Evolutionary conservation across 2,888 invertebrate species (phyloP), one percentile per base, ranked within the genome.

Genomic region (Torymus texanus): DNA sequence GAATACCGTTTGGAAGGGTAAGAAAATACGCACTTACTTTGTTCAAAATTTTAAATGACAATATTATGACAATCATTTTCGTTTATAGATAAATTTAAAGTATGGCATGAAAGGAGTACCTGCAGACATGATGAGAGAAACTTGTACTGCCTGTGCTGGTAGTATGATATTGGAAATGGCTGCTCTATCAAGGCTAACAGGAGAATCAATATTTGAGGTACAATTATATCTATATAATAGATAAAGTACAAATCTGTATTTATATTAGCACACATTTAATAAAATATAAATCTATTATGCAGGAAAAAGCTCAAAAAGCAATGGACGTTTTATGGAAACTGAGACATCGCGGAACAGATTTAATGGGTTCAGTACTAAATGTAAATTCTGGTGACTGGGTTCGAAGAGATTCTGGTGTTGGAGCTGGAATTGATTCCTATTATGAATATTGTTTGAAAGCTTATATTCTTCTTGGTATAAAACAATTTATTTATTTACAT

Each of bases 381-480:
- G 95, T 99, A n/a, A 97, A 99, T 90, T 97, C 96, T 2, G 99
- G 99, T 0, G 98, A 98, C 90, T 99, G 99, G 99, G 95, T 98
- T 5, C 93, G 99, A 65, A 93, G 98, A 86, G 98, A 99, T 90
- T 97, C 98, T 0, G 98, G 99, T 1, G 97, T 99, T 10, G 99
- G 99, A n/a, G 99, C 99, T 14, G 99, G 99, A 41, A 98, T 99
- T 84, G 99, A 99, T 91, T 98, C 98, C 0, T 99, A 99, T 91
- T 99, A 99, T 88, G 99, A 99, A 91, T 99, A 99, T 91, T 96
- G 98, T 83, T 93, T 99, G 51, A 99, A 99, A 91, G 98, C 98
- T 0, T 99, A 99, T 90, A 97, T 99, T 83, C 92, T 99, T 75
- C 93, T 99, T 5, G 96, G 90, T 88, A 84, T 83, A 80, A 71